Evolutionary conservation across 2,888 invertebrate species (phyloP).

Genomic region (Camptogramma bilineatum): DNA sequence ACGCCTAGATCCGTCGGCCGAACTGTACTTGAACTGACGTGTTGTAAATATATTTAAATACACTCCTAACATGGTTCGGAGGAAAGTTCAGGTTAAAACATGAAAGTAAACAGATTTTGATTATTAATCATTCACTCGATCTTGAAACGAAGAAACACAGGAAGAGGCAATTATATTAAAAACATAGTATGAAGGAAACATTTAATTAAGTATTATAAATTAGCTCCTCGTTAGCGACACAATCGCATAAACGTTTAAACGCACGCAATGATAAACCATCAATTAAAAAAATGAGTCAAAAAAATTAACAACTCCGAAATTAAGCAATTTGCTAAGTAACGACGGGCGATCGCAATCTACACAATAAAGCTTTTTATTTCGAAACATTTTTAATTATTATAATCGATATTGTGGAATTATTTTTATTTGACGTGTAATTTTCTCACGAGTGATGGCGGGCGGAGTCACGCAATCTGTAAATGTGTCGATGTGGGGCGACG

Average conservation of each 20-base stretch:
- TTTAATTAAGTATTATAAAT: slow-evolving; percentile 29
- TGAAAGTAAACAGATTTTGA: no score
- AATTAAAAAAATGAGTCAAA: slow-evolving; percentile 31
- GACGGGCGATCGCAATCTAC: slow-evolving; percentile 39
- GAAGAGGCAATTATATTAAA: slow-evolving; percentile 16
- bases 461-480: slow-evolving; percentile 63
- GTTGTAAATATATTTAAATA: no score
- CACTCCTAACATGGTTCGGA: no score
- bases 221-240: slow-evolving; percentile 30
- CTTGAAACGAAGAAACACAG: neutral
- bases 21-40: no score
- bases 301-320: slow-evolving; percentile 32
- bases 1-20: no score
- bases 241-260: slow-evolving; percentile 26
- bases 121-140: neutral
- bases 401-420: slow-evolving; percentile 50
- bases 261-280: slow-evolving; percentile 33
- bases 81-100: no score
- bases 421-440: slow-evolving; percentile 56
- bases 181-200: slow-evolving; percentile 13
- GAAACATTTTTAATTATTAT: slow-evolving; percentile 45
- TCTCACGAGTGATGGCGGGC: slow-evolving; percentile 50
- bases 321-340: slow-evolving; percentile 42
- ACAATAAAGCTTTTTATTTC: slow-evolving; percentile 42
- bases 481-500: slow-evolving; percentile 46